Base-by-base conservation (phyloP, 2,797 vertebrate species). In the Chiloscyllium punctatum region DNA sequence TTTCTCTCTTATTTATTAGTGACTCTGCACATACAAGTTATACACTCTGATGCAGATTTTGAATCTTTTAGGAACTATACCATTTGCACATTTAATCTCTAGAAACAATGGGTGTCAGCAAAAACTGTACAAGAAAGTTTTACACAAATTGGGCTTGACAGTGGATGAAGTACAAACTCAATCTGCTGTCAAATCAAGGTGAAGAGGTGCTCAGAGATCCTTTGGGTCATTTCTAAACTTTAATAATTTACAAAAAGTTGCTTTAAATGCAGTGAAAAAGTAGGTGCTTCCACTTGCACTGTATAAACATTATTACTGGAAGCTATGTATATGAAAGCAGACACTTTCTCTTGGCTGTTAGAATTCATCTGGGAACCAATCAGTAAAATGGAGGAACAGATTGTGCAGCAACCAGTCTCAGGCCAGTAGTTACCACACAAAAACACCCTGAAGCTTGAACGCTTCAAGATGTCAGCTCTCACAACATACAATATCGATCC, bases 341-440 rank as follows among this genome's bases (percentile, higher is more conserved):
- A 69, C 21, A 68, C 7, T 92, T 23, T 18, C 62, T 92, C 18
- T 18, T 92, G 90, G 90, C 90, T 69, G 62, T 25, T 42, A 68
- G 42, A 69, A 69, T 69, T 68, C 90, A 92, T 68, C 4, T 42
- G 66, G 90, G 62, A 92, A 30, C 57, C 57, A 90, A 48, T 15
- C 57, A n/a, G 11, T 62, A n/a, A 21, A 92, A 42, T 42, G 66
- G 90, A 6, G 90, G 90, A 92, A 92, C 90, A 92, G 90, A 92
- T 92, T 42, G 62, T 42, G 37, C 90, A 92, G 33, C 62, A 68
- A 92, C n/a, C 66, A 42, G n/a, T 92, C 66, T 92, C 62, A 69
- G 7, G 23, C 90, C 90, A 92, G 90, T 68, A 37, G 62, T 69
- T 92, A 68, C 62, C 68, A 37, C 42, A 92, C 66, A 69, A 68